Conservation (phyloP, 2,888 invertebrate genomes). For the Eretmocerus hayati region DNA sequence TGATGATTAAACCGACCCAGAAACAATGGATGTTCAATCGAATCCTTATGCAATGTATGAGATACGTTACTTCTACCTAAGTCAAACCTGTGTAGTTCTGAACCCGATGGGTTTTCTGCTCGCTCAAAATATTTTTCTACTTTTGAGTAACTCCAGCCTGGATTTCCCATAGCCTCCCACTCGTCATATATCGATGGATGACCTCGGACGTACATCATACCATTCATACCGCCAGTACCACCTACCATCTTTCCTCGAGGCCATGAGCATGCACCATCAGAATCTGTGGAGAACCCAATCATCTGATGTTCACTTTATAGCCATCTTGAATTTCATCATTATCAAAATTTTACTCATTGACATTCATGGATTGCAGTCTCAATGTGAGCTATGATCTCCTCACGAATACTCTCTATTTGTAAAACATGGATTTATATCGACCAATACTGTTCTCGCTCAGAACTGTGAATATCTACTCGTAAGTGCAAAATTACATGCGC, state of each 20-base stretch:
- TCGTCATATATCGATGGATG: conserved; percentile 58
- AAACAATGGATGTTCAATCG: conserved; percentile 48
- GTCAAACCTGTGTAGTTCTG: conserved; percentile 34
- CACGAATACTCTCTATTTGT: no score
- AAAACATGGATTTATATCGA: no score
- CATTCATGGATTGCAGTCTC: no score
- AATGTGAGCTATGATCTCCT: no score
- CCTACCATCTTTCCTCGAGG: conserved; percentile 59
- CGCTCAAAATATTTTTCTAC: conserved; percentile 43
- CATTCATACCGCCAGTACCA: conserved; percentile 60
- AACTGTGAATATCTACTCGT: no score
- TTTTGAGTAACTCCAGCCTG: conserved; percentile 54
- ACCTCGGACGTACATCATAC: conserved; percentile 60
- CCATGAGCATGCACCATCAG: conserved; percentile 49
- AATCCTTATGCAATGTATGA: no score
- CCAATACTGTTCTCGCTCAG: no score
- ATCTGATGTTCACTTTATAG: neutral
- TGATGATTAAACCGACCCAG: conserved; percentile 43
- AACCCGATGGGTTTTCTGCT: conserved; percentile 31
- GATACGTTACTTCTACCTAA: no score
- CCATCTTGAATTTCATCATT: neutral
- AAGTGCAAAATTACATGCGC: no score
- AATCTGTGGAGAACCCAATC: conserved; percentile 23
- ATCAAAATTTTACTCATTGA: neutral
- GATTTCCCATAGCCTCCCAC: conserved; percentile 57